Evolutionary conservation across 2,797 vertebrate genomes (phyloP), one percentile per base, ranked within the genome.

Genomic region (Chaunax sp.): DNA sequence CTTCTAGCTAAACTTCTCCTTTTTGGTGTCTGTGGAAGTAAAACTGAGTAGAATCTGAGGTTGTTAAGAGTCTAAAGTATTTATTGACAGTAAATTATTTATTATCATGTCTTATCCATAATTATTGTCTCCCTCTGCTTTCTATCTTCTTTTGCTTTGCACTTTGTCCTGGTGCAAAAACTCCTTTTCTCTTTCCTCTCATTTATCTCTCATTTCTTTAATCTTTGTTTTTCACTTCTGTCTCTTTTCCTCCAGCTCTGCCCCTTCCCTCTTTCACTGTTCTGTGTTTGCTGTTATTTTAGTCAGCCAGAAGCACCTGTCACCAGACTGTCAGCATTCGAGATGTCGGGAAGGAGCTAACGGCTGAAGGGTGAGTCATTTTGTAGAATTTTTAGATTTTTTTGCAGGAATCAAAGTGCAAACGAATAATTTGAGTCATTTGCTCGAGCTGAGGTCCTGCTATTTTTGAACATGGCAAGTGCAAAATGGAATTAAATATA

Each of bases 251-350:
- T 71, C 41, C 6, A 69, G 63, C 41, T 62, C 49, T 70, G 50
- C 26, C 18, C 43, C n/a, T 26, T 60, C 61, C 54, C 28, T 56
- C 35, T 72, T 47, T 44, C 40, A 38, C 35, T 19, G 35, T 65
- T 82, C 30, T 19, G 8, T 67, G 40, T 77, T 53, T 73, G 71
- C 73, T 82, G 59, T 69, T 75, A 80, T 78, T 87, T 75, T 65
- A 72, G 71, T 65, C 69, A 71, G 37, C 26, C 61, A 56, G 73
- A 63, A 65, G 67, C 53, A 72, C 63, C 51, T 73, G 81, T 77
- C 81, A 82, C 30, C 68, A 41, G 23, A 35, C 67, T 79, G 65
- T 72, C 75, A 71, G 37, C 23, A 33, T 77, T 33, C 67, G 46
- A 89, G 40, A 65, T 73, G 56, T 67, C 15, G 40, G 30, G 18